These are phyloP conservation scores for Melanaphis sacchari DNA, from an alignment of 1,140 invertebrate species.

Conservation along the genomic window DNA sequence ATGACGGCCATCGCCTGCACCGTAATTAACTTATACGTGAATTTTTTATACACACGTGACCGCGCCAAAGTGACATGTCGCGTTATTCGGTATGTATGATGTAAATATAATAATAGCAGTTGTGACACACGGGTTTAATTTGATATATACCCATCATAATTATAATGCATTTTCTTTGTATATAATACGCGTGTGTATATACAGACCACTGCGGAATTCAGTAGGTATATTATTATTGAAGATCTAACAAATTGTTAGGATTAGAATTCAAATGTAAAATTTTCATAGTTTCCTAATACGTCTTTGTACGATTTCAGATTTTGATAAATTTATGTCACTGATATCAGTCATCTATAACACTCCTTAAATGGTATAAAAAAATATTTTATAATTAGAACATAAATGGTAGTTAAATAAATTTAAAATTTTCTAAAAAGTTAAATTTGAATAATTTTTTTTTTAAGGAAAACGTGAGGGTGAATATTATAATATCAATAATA, in stretches of 20 bases:
- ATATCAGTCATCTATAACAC: too few relatives aligned
- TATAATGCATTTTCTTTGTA: constrained; percentile 2
- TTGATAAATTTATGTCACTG: too few relatives aligned
- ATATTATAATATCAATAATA: neutral
- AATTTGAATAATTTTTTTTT: neutral
- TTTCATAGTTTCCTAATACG: neutral
- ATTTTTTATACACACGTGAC: constrained; percentile 17
- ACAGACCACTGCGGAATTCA: too few relatives aligned
- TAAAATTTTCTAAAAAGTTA: neutral
- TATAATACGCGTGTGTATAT: neutral
- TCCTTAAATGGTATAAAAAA: too few relatives aligned
- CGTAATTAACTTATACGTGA: constrained; percentile 40
- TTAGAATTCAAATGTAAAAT: neutral
- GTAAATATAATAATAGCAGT: neutral
- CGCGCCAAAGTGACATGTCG: neutral
- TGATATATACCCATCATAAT: neutral
- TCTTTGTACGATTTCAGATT: too few relatives aligned
- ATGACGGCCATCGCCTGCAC: neutral
- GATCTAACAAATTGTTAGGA: neutral
- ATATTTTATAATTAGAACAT: neutral
- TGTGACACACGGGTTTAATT: neutral
- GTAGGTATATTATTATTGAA: neutral
- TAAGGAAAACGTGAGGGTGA: neutral
- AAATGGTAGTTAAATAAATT: neutral
- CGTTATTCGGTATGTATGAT: neutral